Base-by-base conservation (phyloP, 2,113 vertebrate genomes). In the Aplodontia rufa region DNA sequence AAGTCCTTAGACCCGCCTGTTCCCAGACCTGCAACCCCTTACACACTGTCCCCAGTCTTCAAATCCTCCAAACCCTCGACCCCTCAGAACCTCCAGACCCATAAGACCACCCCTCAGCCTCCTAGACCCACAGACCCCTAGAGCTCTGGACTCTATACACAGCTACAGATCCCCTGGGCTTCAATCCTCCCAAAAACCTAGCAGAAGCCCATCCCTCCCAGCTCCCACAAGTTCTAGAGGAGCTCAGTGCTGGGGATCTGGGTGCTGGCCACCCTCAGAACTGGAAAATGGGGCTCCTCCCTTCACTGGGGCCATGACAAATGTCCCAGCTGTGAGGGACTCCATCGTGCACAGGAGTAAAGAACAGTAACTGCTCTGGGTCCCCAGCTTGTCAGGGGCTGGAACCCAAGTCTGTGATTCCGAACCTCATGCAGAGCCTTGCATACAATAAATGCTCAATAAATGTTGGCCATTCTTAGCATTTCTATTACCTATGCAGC, bases 241-340 rank as follows among this genome's bases (percentile, higher is more conserved):
- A 74, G 53, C 60, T 93, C 16, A 35, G 11, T 42, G 53, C 10
- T 35, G 30, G 68, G 49, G 14, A 0, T 2, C 11, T 16, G 35
- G 53, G 24, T 22, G 22, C 62, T 47, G 30, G 69, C 16, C 9
- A 24, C 24, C 24, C 49, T 8, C 10, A 60, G 35, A 45, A 10
- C 6, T 89, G 51, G 22, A 87, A 64, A 40, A 68, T 0, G 3
- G 42, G 40, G 9, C 37, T 55, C 49, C 66, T 84, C 40, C 19
- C 49, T 69, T 13, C 9, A 6, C 47, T 12, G 28, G 35, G 55
- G 30, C 26, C 24, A 2, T 1, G 1, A 28, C 0, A 0, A 45
- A 22, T 10, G 26, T 40, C 82, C 40, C 9, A 1, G 26, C 53
- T 1, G 0, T 0, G 8, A 88, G 19, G n/a, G 37, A 22, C 8